Evolutionary conservation across 2,797 vertebrate species (phyloP).

Genomic region (Ficedula albicollis): DNA sequence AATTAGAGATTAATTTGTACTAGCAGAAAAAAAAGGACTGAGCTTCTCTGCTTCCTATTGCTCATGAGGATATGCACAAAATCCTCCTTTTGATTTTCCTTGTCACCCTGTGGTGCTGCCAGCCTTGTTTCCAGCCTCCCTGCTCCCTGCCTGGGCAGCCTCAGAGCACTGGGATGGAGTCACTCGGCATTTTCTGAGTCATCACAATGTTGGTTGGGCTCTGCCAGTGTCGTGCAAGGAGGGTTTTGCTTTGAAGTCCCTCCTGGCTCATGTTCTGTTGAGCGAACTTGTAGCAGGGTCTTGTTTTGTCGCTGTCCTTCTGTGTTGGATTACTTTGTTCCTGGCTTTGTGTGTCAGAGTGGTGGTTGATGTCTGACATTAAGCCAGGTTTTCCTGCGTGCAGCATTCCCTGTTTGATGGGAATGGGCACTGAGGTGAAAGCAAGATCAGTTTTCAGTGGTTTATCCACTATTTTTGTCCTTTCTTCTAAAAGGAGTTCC

Average conservation of each 20-base stretch:
- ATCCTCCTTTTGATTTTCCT: neutral
- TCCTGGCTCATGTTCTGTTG: neutral
- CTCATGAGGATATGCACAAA: neutral
- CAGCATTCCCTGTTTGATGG: neutral
- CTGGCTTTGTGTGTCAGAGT: neutral
- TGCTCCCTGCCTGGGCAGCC: neutral
- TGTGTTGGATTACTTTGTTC: slow-evolving; percentile 13
- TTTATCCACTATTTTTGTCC: neutral
- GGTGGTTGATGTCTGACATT: neutral
- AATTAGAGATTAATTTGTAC: neutral
- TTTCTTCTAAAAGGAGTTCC: neutral
- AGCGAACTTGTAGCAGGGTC: neutral
- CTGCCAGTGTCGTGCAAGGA: neutral
- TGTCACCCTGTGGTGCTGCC: neutral
- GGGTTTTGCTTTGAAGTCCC: slow-evolving; percentile 23
- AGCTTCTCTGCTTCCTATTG: neutral
- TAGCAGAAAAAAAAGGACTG: neutral
- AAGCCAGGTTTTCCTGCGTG: neutral
- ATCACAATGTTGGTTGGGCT: neutral
- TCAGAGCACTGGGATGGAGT: neutral
- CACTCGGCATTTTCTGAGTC: neutral
- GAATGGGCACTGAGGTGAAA: neutral
- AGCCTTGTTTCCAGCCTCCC: neutral
- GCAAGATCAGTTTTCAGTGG: neutral
- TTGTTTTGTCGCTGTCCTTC: neutral